Evolutionary conservation across 2,113 vertebrate genomes (phyloP).

Genomic region (Tachysurus vachellii): DNA sequence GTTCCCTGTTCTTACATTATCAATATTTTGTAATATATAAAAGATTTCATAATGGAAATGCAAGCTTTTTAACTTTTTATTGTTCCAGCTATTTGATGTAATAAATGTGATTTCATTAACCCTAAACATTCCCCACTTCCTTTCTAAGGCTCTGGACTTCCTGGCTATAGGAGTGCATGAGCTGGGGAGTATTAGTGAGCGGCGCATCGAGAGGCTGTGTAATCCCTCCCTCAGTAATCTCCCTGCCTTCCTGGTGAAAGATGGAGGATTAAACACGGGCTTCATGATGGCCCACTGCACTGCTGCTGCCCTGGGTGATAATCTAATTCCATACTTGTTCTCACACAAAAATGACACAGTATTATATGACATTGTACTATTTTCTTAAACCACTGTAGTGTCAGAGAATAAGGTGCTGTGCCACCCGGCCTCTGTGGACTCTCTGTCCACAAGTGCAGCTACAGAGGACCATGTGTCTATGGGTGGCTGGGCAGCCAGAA

Average conservation of each 20-base stretch:
- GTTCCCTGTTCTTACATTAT: neutral
- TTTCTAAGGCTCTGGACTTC: constrained; percentile 79
- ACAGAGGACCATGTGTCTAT: constrained; percentile 97
- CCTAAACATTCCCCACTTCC: neutral
- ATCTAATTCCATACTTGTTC: neutral
- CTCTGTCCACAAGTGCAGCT: constrained; percentile 94
- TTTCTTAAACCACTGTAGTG: constrained; percentile 72
- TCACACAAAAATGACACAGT: neutral
- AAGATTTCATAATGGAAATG: too few species aligned
- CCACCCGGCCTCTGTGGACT: constrained; percentile 96
- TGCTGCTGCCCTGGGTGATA: constrained; percentile 87
- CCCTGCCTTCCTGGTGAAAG: constrained; percentile 92
- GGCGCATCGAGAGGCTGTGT: constrained; percentile 92
- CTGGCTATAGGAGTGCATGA: constrained; percentile 94
- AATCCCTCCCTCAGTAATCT: constrained; percentile 94
- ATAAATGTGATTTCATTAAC: neutral
- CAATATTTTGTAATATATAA: neutral
- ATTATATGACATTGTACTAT: neutral
- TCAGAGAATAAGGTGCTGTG: constrained; percentile 96
- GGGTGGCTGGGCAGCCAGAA: constrained; percentile 98
- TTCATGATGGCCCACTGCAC: constrained; percentile 99
- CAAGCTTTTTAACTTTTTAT: too few species aligned
- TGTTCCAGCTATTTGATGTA: too few species aligned
- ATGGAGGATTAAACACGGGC: constrained; percentile 94
- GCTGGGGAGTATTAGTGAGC: constrained; percentile 91